Percentiles rank a stretch among this genome's conserved stretches.
These are phyloP conservation scores for Ditula angustiorana DNA, from an alignment of 2,888 invertebrate genomes.

Conservation along the genomic window DNA sequence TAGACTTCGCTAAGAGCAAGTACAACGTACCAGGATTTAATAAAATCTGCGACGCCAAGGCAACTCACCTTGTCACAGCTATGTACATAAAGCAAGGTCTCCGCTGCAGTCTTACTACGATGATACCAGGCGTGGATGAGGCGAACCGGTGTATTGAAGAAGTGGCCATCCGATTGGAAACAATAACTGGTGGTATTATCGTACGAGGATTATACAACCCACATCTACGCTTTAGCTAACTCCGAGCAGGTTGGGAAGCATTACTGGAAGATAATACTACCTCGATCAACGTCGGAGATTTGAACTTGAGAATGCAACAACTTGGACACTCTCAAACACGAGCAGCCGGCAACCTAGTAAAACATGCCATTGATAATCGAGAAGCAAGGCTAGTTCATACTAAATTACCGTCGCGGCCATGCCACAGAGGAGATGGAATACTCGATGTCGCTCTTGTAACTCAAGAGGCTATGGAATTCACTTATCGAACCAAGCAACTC, in stretches of 20 bases:
- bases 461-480: not conserved
- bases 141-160: not conserved
- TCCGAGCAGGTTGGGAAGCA: not conserved
- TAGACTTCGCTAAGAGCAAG: not conserved
- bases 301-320: not conserved
- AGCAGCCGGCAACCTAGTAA: not conserved
- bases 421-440: not conserved
- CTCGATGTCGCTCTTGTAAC: not conserved
- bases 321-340: not conserved
- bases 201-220: not conserved
- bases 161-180: not conserved
- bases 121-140: not conserved
- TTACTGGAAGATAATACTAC: not conserved
- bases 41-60: not conserved
- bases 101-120: conserved; percentile 8
- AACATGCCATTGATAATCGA: not conserved
- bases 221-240: not conserved
- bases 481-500: not conserved
- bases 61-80: not conserved
- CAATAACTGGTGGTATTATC: not conserved
- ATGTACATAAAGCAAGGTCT: conserved; percentile 1
- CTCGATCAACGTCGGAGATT: not conserved
- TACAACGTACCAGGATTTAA: not conserved
- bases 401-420: not conserved
- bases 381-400: not conserved